Conservation (phyloP, 2,888 invertebrate genomes). For the Drosophila flavopinicola region DNA sequence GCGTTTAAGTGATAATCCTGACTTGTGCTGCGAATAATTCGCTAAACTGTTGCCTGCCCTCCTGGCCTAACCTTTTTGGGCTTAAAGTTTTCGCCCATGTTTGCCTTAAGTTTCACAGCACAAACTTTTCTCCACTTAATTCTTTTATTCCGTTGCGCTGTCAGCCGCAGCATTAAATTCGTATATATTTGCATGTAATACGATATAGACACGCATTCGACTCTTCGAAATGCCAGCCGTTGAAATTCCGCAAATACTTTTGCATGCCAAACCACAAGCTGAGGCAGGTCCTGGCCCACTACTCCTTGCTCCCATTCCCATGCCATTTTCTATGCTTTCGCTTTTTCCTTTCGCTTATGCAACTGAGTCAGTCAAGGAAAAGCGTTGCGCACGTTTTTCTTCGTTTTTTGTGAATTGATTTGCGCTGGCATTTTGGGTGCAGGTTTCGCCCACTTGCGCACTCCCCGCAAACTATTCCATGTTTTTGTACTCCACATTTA, state of each 20-base stretch:
- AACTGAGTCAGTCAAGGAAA: conserved; percentile 31
- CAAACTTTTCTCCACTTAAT: conserved; percentile 24
- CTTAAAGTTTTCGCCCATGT: conserved; percentile 17
- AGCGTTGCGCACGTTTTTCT: conserved; percentile 45
- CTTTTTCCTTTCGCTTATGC: conserved; percentile 38
- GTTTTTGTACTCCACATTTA: conserved; percentile 45
- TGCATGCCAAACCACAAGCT: conserved; percentile 48
- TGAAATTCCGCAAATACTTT: conserved; percentile 70
- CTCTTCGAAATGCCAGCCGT: conserved; percentile 49
- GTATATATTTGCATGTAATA: conserved; percentile 62
- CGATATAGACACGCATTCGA: conserved; percentile 71
- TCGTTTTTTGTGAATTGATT: conserved; percentile 72
- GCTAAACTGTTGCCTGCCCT: conserved; percentile 63
- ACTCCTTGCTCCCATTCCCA: background rate
- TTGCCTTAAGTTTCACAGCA: conserved; percentile 13
- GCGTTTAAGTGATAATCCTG: conserved; percentile 75
- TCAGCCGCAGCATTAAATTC: conserved; percentile 31
- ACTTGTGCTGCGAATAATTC: conserved; percentile 77
- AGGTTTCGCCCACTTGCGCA: conserved; percentile 26
- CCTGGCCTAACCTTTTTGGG: conserved; percentile 9
- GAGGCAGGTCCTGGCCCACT: conserved; percentile 25
- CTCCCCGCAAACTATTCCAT: background rate
- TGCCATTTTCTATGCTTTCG: too few relatives aligned
- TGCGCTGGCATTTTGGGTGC: conserved; percentile 55
- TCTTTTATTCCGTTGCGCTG: conserved; percentile 29